Base-by-base conservation (phyloP, 1,140 invertebrate species). In the Yoshiicerus persimilis region DNA sequence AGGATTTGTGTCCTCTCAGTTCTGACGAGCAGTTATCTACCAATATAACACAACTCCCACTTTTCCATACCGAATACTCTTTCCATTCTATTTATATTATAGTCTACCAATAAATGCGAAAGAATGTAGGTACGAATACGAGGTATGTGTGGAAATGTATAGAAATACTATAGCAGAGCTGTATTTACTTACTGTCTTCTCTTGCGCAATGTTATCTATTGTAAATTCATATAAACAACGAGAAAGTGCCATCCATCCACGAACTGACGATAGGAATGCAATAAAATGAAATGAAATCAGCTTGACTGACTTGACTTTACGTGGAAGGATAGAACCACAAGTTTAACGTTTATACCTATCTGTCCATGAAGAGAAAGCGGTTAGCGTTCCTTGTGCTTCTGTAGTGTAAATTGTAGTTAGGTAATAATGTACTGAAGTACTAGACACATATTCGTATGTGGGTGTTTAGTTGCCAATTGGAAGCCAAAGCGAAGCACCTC, bases 211-310 rank as follows among this genome's bases (percentile, higher is more conserved):
- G 64, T 30, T 27, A 34, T 80, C 32, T 36, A 80, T 32, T 80
- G 34, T 80, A 80, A 11, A 80, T 36, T 80, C 27, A 32, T 80
- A 80, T 80, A 23, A 80, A 80, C 32, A 34, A 80, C 13, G 75
- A 38, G 75, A 80, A 70, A 36, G 32, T 80, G 75, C 75, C 75
- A 80, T 80, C 75, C 75, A 80, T 80, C 75, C 75, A 80, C 11
- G 75, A 80, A 80, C 75, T 80, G 75, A 80, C 75, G 75, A 80
- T 80, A 80, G 75, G 75, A 80, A 80, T 80, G 75, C 75, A 80
- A 80, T 80, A 80, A 80, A 80, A 80, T 80, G 75, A 80, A 80
- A 80, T 80, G 75, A 80, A 80, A 80, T 80, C 75, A 80, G 75
- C 75, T 80, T 80, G 75, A 80, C 34, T 80, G 75, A 80, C 75